phyloP scores from a whole-genome alignment of 2,888 invertebrate species.

The Sycophila texana region DNA sequence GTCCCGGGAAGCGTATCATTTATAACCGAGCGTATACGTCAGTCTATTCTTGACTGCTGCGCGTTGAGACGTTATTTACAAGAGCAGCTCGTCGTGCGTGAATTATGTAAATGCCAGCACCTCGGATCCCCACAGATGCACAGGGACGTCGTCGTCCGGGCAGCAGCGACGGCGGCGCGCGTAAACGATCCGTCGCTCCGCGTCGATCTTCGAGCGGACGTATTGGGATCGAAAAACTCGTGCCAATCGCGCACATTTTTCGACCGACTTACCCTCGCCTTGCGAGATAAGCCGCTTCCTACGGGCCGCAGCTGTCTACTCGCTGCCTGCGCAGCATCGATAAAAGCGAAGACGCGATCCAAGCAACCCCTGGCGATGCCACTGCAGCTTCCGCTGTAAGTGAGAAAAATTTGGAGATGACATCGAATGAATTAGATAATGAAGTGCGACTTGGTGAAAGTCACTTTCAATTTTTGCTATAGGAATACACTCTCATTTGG shows the following conservation, averaged over 20 bases:
- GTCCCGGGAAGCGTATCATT: conserved; percentile 45
- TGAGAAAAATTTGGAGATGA: not conserved
- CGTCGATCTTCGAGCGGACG: conserved; percentile 39
- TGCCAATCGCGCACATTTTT: conserved; percentile 51
- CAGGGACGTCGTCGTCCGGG: conserved; percentile 15
- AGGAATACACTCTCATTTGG: too few species aligned
- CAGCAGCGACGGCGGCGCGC: not conserved
- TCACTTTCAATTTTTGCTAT: too few species aligned
- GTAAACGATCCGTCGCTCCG: conserved; percentile 1
- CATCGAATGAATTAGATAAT: not conserved
- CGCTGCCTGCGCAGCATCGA: not conserved
- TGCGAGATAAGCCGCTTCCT: conserved; percentile 3
- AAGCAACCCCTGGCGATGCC: conserved; percentile 28
- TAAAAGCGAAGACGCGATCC: conserved; percentile 7
- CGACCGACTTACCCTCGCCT: conserved; percentile 40
- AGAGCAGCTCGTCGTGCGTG: conserved; percentile 42
- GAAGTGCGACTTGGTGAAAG: too few species aligned
- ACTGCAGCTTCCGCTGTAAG: not conserved
- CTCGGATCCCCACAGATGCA: conserved; percentile 24
- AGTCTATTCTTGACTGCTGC: conserved; percentile 45
- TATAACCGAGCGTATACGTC: conserved; percentile 40
- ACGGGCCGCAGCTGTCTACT: not conserved
- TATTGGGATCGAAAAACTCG: conserved; percentile 49
- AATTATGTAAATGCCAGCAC: conserved; percentile 52
- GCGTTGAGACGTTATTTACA: conserved; percentile 43